These are phyloP conservation scores for Hydrozoanthus gracilis DNA, from an alignment of 92 coral and sea anemone species.

Conservation along the genomic window DNA sequence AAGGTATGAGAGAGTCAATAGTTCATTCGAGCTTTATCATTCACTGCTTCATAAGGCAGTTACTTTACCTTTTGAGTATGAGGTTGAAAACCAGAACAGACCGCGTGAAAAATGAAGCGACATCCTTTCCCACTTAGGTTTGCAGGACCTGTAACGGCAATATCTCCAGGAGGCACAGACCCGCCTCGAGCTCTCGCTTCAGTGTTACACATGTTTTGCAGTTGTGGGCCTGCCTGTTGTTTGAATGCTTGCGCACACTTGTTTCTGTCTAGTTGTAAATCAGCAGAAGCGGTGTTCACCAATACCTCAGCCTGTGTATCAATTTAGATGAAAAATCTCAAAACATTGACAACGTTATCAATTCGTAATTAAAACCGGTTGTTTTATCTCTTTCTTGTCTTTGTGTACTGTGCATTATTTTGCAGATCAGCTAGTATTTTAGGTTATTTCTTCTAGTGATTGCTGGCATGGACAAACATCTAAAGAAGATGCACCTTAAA, in stretches of 20 bases:
- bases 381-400: not conserved
- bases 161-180: slow-evolving; percentile 14
- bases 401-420: no score
- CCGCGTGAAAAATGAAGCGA: slow-evolving; percentile 48
- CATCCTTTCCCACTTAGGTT: slow-evolving; percentile 38
- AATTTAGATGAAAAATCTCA: not conserved
- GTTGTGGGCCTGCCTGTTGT: slow-evolving; percentile 66
- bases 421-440: no score
- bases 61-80: slow-evolving; percentile 39
- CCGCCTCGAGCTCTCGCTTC: slow-evolving; percentile 30
- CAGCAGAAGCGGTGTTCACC: slow-evolving; percentile 67
- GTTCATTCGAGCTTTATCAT: no score
- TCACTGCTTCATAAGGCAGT: no score
- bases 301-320: not conserved
- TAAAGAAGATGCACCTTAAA: no score
- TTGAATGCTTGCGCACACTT: slow-evolving; percentile 75
- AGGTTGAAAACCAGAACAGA: slow-evolving; percentile 31
- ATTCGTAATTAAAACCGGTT: not conserved
- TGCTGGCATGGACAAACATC: no score
- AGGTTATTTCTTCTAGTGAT: no score
- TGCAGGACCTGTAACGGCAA: slow-evolving; percentile 37
- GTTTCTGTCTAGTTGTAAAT: slow-evolving; percentile 60
- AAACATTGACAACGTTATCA: not conserved
- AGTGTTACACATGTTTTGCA: slow-evolving; percentile 67
- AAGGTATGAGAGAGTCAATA: no score